Base-by-base conservation (phyloP, 2,888 invertebrate species). In the Tachystola acroxantha region DNA sequence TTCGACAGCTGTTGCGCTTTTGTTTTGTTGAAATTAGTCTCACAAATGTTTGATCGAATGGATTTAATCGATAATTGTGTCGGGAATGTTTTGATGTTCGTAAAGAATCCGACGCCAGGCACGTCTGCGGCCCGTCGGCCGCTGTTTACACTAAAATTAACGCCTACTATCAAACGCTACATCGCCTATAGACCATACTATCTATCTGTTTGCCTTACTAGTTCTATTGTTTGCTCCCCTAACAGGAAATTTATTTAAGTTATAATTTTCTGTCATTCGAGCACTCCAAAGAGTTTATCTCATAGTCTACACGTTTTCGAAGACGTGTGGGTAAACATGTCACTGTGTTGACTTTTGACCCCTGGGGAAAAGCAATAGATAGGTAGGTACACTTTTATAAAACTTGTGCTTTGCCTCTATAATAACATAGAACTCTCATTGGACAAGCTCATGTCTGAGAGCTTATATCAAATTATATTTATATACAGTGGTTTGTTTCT, bases 211-310 rank as follows among this genome's bases (percentile, higher is more conserved):
- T 81, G 51, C 63, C 42, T 60, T 69, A 67, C 74, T 57, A 64
- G 71, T 78, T 80, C 58, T 65, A 71, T 67, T 85, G 85, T 86
- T 84, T 82, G 67, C 75, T 60, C 42, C 52, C 46, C 65, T 69
- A 77, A 81, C 85, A 81, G 85, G 85, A 86, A 82, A 86, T 85
- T 84, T 82, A 84, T 84, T 84, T 77, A 65, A 76, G 75, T 75
- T 76, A 78, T 81, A 82, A 81, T 81, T 79, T 84, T 79, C 72
- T 85, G 81, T 79, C 79, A 84, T 82, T 78, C 60, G 57, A 50
- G 60, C 66, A 57, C 61, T 66, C 57, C 54, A 61, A 72, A 72
- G 66, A 64, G 68, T 70, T 71, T 66, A 65, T 68, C 64, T 60
- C n/a, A 53, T 48, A 54, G 43, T 56, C 47, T 48, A 53, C 43